These are phyloP conservation scores for Eretmochelys imbricata DNA, from an alignment of 2,113 vertebrate species.

Conservation along the genomic window DNA sequence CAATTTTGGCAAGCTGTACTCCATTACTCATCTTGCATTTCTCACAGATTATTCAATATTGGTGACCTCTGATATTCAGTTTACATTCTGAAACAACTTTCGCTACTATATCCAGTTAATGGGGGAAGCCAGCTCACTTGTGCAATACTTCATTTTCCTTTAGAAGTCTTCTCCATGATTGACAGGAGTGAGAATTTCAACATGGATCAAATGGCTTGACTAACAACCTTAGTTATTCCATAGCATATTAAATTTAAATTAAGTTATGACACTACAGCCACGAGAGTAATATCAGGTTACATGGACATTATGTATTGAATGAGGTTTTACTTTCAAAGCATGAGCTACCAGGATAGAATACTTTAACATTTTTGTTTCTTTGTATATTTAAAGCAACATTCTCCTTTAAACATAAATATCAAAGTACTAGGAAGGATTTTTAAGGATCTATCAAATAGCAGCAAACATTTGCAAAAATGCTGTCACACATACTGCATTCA, in stretches of 20 bases:
- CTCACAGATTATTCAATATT: not conserved
- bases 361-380: not conserved
- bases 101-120: not conserved
- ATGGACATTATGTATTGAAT: not conserved
- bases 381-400: not conserved
- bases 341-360: not conserved
- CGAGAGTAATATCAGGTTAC: not conserved
- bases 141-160: not conserved
- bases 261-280: not conserved
- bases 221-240: not conserved
- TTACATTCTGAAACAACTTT: not conserved
- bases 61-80: not conserved
- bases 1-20: fast-evolving
- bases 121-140: not conserved
- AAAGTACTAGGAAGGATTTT: not conserved
- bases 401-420: not conserved
- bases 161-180: not conserved
- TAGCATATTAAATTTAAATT: not conserved
- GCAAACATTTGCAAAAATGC: not conserved
- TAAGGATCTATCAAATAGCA: not conserved
- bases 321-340: not conserved
- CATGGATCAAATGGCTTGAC: not conserved
- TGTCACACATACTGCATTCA: not conserved
- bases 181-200: not conserved
- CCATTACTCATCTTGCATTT: not conserved